Evolutionary conservation across 1,140 invertebrate genomes (phyloP).

Genomic region (Neodiprion virginianus): DNA sequence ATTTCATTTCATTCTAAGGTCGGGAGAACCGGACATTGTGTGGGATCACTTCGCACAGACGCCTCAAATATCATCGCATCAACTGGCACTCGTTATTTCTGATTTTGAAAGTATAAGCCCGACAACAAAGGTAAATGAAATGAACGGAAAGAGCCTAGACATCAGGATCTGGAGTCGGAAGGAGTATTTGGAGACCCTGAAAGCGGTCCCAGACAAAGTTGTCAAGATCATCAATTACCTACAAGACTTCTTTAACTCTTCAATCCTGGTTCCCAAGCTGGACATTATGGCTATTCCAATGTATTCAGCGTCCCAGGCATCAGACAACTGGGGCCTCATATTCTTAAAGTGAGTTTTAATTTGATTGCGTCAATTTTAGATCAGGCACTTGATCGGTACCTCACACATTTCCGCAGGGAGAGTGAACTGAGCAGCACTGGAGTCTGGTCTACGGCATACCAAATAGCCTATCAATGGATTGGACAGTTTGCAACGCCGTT

Average conservation of each 20-base stretch:
- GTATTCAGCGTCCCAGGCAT: constrained; percentile 72
- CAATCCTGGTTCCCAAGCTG: constrained; percentile 75
- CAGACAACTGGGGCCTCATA: constrained; percentile 80
- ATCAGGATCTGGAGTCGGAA: constrained; percentile 77
- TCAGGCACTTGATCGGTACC: constrained; percentile 8
- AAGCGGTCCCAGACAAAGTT: constrained; percentile 69
- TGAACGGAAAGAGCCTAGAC: constrained; percentile 42
- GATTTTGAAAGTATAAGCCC: constrained; percentile 67
- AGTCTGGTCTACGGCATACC: constrained; percentile 69
- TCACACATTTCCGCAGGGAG: constrained; percentile 63
- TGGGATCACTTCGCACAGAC: constrained; percentile 76
- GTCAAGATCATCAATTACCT: constrained; percentile 70
- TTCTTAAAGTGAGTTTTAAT: constrained; percentile 71
- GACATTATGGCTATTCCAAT: constrained; percentile 87
- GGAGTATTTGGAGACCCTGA: constrained; percentile 70
- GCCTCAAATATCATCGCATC: constrained; percentile 84
- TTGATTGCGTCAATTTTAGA: neutral
- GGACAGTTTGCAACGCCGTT: constrained; percentile 74
- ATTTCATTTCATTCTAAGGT: constrained; percentile 36
- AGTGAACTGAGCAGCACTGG: constrained; percentile 69
- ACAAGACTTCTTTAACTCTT: constrained; percentile 73
- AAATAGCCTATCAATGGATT: constrained; percentile 78
- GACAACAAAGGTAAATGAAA: constrained; percentile 43
- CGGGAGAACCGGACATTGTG: constrained; percentile 61
- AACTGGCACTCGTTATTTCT: constrained; percentile 82